Conservation (phyloP, 2,113 vertebrate species). For the Gambusia affinis region DNA sequence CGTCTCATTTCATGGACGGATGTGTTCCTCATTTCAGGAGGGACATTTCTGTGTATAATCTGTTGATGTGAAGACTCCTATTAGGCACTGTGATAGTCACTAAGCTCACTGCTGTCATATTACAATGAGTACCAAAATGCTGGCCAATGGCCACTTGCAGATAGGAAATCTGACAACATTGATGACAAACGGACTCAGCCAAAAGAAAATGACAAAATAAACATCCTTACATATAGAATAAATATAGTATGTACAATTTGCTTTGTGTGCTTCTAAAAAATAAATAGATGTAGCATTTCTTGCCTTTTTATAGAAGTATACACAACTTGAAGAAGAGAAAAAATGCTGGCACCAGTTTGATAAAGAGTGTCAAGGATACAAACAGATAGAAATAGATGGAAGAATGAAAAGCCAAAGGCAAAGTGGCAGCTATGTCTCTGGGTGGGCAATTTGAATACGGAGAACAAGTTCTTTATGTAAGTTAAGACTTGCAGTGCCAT, state of each 20-base stretch:
- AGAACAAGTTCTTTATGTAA: slow-evolving; percentile 20
- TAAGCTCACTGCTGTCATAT: slow-evolving; percentile 41
- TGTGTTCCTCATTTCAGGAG: slow-evolving; percentile 10
- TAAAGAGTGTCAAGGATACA: slow-evolving; percentile 42
- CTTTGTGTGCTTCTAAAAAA: slow-evolving; percentile 83
- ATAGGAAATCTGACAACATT: slow-evolving; percentile 31
- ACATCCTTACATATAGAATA: slow-evolving; percentile 85
- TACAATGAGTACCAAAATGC: slow-evolving; percentile 50
- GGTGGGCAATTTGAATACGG: slow-evolving; percentile 26
- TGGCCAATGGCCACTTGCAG: slow-evolving; percentile 71
- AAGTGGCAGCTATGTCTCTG: neutral
- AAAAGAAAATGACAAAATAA: slow-evolving; percentile 79
- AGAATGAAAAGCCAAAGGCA: slow-evolving; percentile 34
- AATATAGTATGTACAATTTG: slow-evolving; percentile 85
- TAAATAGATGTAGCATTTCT: slow-evolving; percentile 83
- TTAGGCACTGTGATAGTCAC: slow-evolving; percentile 75
- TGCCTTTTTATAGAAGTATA: slow-evolving; percentile 79
- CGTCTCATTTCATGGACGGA: slow-evolving; percentile 39
- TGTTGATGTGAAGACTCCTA: slow-evolving; percentile 53
- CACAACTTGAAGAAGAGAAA: slow-evolving; percentile 73
- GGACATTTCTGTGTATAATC: slow-evolving; percentile 32
- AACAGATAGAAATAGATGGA: slow-evolving; percentile 40
- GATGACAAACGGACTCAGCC: slow-evolving; percentile 58
- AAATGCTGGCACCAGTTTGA: slow-evolving; percentile 62
- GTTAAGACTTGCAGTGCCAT: slow-evolving; percentile 46